Evolutionary conservation across 2,888 invertebrate genomes (phyloP).

Genomic region (Scelioninae gen. 1): DNA sequence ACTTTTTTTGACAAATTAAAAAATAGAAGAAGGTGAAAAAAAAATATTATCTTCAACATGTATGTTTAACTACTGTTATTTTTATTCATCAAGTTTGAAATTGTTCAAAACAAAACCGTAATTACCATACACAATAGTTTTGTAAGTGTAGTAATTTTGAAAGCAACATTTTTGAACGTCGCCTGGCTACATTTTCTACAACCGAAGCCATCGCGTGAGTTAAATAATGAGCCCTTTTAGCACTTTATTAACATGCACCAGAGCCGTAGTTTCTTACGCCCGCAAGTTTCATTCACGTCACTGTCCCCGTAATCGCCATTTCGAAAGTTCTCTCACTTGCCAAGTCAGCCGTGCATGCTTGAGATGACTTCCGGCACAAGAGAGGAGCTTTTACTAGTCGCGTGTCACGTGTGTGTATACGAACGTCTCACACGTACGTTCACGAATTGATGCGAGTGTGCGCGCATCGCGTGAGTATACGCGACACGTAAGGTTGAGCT

Average conservation of each 20-base stretch:
- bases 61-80: too few relatives aligned
- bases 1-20: too few relatives aligned
- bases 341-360: constrained; percentile 70
- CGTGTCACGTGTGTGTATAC: constrained; percentile 66
- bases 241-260: constrained; percentile 56
- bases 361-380: constrained; percentile 64
- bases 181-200: not conserved
- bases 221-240: constrained; percentile 38
- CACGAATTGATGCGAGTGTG: constrained; percentile 43
- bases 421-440: constrained; percentile 39
- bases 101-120: too few relatives aligned
- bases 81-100: too few relatives aligned
- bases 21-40: too few relatives aligned
- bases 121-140: too few relatives aligned
- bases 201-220: not conserved
- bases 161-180: not conserved
- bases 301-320: constrained; percentile 68
- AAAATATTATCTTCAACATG: too few relatives aligned
- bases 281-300: constrained; percentile 64
- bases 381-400: constrained; percentile 67
- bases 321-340: constrained; percentile 68
- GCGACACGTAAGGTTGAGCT: constrained; percentile 73
- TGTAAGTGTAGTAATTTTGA: too few relatives aligned
- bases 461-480: constrained; percentile 61
- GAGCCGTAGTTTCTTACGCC: constrained; percentile 50